Conservation (phyloP, 2,113 vertebrate species). For the Brachyhypopomus gauderio region DNA sequence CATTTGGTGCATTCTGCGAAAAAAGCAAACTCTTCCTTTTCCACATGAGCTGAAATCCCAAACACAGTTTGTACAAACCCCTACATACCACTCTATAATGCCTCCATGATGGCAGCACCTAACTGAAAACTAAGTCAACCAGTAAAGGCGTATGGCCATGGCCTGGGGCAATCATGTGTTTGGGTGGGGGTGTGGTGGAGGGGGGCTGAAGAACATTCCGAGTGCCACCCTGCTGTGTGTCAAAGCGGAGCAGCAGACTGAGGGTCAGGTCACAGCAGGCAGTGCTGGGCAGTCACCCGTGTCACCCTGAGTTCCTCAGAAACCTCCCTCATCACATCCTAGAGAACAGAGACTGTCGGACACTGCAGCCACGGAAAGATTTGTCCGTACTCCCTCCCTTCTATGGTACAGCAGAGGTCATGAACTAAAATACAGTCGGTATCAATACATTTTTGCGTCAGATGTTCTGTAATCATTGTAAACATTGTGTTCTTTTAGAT, state of each 20-base stretch:
- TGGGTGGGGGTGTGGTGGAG: constrained; percentile 51
- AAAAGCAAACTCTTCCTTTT: too few relatives aligned
- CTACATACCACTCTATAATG: constrained; percentile 47
- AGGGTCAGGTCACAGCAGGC: constrained; percentile 1
- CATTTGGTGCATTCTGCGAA: neutral
- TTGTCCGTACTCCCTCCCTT: neutral
- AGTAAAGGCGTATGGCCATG: constrained; percentile 63
- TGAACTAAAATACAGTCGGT: too few relatives aligned
- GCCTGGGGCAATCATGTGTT: constrained; percentile 70
- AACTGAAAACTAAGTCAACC: constrained; percentile 59
- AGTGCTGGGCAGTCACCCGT: neutral
- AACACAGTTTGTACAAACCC: constrained; percentile 66
- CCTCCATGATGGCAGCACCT: constrained; percentile 64
- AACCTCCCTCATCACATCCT: neutral
- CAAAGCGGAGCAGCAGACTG: constrained; percentile 7
- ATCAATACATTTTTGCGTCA: too few relatives aligned
- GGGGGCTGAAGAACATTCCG: neutral
- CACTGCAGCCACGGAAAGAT: neutral
- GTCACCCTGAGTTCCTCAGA: neutral
- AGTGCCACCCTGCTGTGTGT: constrained; percentile 9
- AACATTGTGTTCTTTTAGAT: too few relatives aligned
- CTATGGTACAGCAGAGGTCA: too few relatives aligned
- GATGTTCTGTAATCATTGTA: too few relatives aligned
- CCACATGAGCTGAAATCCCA: constrained; percentile 46
- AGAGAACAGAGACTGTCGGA: neutral